A percentile compares a stretch with the other conserved stretches of the same genome.
phyloP scores from a whole-genome alignment of 2,797 vertebrate species.

The Melanogrammus aeglefinus region DNA sequence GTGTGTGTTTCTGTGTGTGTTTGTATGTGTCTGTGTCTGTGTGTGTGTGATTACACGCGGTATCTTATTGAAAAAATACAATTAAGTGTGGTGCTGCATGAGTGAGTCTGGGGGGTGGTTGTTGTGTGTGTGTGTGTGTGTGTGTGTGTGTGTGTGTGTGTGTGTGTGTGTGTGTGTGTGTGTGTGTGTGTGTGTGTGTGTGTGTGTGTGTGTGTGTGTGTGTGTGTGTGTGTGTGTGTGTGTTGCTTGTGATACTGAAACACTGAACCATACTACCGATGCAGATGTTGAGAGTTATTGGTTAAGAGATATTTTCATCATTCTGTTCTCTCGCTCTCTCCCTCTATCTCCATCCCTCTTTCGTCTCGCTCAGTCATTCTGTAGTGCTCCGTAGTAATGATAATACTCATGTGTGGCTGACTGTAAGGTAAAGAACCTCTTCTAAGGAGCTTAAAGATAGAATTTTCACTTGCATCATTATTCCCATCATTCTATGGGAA shows the following conservation, averaged over 20 bases:
- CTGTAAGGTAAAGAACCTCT: background rate
- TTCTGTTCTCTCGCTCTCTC: background rate
- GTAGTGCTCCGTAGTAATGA: background rate
- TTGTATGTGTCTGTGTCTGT: background rate
- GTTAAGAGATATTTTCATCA: background rate
- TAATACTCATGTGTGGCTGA: background rate
- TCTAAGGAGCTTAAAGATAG: background rate
- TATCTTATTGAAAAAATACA: background rate
- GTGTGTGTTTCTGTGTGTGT: background rate
- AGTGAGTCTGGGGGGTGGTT: background rate
- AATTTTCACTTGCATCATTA: background rate
- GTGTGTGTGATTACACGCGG: background rate
- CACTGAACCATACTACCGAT: background rate
- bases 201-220: background rate
- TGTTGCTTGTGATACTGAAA: background rate
- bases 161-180: background rate
- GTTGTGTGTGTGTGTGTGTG: background rate
- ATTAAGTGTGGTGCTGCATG: background rate
- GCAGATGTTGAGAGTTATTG: conserved; percentile 1
- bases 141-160: background rate
- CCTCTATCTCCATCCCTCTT: background rate
- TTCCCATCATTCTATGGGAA: background rate
- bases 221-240: background rate
- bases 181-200: background rate
- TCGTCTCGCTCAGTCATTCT: background rate